These are phyloP conservation scores for Dufourea novaeangliae DNA, from an alignment of 1,140 invertebrate species.

Conservation along the genomic window DNA sequence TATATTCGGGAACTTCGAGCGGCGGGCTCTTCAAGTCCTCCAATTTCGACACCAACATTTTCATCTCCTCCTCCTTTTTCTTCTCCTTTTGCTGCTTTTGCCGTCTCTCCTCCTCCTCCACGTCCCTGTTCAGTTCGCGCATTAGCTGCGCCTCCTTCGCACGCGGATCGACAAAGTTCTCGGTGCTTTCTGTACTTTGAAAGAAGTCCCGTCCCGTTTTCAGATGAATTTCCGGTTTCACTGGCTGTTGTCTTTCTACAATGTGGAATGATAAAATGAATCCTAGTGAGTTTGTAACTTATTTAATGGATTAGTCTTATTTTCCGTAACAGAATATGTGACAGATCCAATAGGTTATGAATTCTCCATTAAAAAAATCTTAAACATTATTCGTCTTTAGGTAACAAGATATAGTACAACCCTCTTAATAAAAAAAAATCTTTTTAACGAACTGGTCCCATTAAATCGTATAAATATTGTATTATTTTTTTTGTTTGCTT, in stretches of 20 bases:
- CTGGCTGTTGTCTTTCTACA: neutral
- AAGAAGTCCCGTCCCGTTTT: conserved; percentile 71
- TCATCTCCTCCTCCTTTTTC: conserved; percentile 73
- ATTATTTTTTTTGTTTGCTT: too few species aligned
- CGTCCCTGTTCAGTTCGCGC: conserved; percentile 56
- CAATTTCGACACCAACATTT: conserved; percentile 73
- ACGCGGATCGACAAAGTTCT: conserved; percentile 70
- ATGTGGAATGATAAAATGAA: neutral
- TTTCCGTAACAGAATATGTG: too few species aligned
- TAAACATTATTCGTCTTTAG: too few species aligned
- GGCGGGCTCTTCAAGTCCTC: conserved; percentile 73
- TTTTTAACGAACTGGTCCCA: too few species aligned
- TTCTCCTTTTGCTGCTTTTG: conserved; percentile 42
- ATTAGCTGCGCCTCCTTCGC: conserved; percentile 63
- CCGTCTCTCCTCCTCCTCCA: conserved; percentile 59
- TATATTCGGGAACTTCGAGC: conserved; percentile 77
- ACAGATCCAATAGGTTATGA: too few species aligned
- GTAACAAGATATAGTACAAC: too few species aligned
- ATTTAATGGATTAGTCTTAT: too few species aligned
- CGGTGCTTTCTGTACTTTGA: conserved; percentile 65
- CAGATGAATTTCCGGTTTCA: conserved; percentile 70
- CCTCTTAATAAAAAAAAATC: too few species aligned
- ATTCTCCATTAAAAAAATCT: too few species aligned
- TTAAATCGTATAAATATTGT: too few species aligned
- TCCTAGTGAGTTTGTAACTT: neutral